Evolutionary conservation across 1,140 invertebrate species (phyloP).

Genomic region (Cotesia typhae): DNA sequence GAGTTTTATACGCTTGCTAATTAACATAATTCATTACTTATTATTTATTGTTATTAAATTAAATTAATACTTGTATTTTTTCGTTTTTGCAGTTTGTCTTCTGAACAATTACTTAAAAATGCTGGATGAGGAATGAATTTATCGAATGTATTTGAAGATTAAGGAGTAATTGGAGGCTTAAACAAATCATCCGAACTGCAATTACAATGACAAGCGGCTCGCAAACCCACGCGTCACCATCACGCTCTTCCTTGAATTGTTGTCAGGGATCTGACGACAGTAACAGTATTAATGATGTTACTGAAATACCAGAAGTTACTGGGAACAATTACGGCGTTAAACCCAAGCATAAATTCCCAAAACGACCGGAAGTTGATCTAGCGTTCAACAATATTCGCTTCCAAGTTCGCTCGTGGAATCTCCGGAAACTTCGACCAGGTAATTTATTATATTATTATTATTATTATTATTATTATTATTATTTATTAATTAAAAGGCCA

Average conservation of each 20-base stretch:
- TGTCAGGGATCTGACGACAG: slow-evolving; percentile 50
- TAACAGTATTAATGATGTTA: slow-evolving; percentile 50
- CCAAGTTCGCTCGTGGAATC: slow-evolving; percentile 54
- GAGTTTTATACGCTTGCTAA: too few species aligned
- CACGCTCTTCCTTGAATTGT: slow-evolving; percentile 53
- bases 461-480: slow-evolving; percentile 10
- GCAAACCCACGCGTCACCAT: slow-evolving; percentile 49
- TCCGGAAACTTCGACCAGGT: slow-evolving; percentile 53
- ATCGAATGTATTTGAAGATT: background rate
- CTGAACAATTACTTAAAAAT: too few species aligned
- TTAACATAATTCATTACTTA: too few species aligned
- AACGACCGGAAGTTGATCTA: slow-evolving; percentile 58
- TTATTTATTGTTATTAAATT: background rate
- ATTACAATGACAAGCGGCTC: slow-evolving; percentile 45
- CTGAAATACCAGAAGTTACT: slow-evolving; percentile 42
- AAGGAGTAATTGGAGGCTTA: background rate
- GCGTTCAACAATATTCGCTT: slow-evolving; percentile 56
- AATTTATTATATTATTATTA: slow-evolving; percentile 27
- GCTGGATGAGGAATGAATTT: background rate
- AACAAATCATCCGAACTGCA: background rate
- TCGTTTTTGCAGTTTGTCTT: too few species aligned
- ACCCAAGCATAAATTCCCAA: slow-evolving; percentile 60
- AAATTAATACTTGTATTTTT: background rate
- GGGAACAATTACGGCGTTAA: slow-evolving; percentile 56
- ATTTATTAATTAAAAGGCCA: too few species aligned